These are phyloP conservation scores for Megaceryle maxima DNA, from an alignment of 2,113 vertebrate genomes.

Conservation along the genomic window DNA sequence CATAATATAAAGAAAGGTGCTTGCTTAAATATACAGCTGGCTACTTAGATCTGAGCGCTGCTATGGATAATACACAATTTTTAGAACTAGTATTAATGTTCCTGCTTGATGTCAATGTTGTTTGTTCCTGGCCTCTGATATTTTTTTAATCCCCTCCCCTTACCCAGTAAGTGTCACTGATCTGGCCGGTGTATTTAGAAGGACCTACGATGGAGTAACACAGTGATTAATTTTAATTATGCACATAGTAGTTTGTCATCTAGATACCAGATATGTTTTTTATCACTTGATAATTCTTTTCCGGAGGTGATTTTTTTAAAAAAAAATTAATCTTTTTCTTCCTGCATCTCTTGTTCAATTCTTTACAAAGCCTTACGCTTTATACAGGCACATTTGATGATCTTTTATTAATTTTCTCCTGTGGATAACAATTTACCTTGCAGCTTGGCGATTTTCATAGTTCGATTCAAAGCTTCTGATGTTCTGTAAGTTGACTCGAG, in stretches of 20 bases:
- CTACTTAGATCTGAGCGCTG: background rate
- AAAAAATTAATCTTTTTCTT: background rate
- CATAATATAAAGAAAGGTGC: background rate
- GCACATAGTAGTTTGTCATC: background rate
- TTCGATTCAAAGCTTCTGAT: conserved; percentile 72
- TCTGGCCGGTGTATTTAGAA: background rate
- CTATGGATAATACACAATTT: background rate
- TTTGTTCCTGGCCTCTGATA: background rate
- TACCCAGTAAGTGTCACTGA: background rate
- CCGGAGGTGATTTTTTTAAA: background rate
- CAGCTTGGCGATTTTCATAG: conserved; percentile 58
- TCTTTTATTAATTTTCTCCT: conserved; percentile 42
- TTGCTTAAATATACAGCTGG: background rate
- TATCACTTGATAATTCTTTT: background rate
- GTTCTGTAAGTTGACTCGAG: conserved; percentile 55
- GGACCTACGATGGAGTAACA: background rate
- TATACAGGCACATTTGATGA: conserved; percentile 49
- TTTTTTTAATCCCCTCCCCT: background rate
- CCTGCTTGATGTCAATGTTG: background rate
- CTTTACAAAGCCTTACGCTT: conserved; percentile 25
- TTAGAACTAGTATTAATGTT: background rate
- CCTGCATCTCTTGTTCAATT: background rate
- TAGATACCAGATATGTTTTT: background rate
- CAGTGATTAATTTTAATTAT: background rate
- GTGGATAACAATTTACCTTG: conserved; percentile 47